Conservation (phyloP, 2,888 invertebrate species). For the Gerosis bhagava region DNA sequence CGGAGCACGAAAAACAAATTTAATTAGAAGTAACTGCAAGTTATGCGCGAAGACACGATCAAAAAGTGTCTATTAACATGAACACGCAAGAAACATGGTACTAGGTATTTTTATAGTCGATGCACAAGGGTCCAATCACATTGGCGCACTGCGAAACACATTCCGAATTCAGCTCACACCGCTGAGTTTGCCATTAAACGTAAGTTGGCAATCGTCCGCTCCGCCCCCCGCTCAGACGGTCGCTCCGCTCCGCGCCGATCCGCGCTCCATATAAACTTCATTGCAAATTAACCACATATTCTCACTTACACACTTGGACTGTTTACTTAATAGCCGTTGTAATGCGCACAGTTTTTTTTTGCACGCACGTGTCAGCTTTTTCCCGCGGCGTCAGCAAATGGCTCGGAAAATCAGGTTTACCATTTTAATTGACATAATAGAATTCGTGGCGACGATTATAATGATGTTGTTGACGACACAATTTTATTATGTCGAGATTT, state of each 20-base stretch:
- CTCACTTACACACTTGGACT: constrained; percentile 45
- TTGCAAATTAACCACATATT: constrained; percentile 34
- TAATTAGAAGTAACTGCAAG: constrained; percentile 2
- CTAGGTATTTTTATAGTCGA: constrained; percentile 23
- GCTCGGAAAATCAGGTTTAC: constrained; percentile 49
- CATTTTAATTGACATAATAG: constrained; percentile 31
- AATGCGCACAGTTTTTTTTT: constrained; percentile 43
- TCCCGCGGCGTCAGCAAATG: constrained; percentile 41
- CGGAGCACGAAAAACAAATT: too few relatives aligned
- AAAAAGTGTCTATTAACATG: constrained; percentile 3
- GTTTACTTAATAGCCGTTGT: constrained; percentile 45
- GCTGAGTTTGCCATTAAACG: constrained; percentile 8
- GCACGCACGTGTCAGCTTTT: constrained; percentile 42
- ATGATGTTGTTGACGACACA: constrained; percentile 28
- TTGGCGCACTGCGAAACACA: constrained; percentile 16
- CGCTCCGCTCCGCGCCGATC: constrained; percentile 7
- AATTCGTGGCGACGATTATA: constrained; percentile 25
- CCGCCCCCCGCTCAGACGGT: constrained; percentile 6
- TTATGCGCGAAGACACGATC: background rate
- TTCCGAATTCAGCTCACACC: constrained; percentile 22
- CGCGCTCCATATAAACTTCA: constrained; percentile 31
- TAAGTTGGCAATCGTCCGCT: background rate
- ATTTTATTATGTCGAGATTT: constrained; percentile 21
- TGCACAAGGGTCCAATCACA: constrained; percentile 20
- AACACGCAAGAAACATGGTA: constrained; percentile 14